Percentiles rank a stretch among this genome's conserved stretches.
Evolutionary conservation across 2,797 vertebrate species (phyloP).

Genomic region (Etheostoma nigrum): DNA sequence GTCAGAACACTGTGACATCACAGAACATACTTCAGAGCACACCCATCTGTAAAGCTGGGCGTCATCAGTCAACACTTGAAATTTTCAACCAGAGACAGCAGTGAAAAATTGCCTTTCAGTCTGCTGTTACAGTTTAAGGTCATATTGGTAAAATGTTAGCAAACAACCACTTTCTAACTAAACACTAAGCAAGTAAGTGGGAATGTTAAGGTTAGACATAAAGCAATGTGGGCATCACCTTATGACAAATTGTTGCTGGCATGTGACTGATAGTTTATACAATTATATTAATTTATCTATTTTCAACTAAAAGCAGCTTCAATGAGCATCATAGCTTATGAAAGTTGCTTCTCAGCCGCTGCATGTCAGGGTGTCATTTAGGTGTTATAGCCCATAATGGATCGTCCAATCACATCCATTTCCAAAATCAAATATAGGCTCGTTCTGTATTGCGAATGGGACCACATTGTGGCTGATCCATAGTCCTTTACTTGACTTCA

Average conservation of each 20-base stretch:
- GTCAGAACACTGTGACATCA: not conserved
- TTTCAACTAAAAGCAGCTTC: not conserved
- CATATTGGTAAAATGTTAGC: no score
- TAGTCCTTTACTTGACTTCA: not conserved
- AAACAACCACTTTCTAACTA: no score
- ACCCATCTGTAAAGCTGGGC: not conserved
- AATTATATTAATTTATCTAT: not conserved
- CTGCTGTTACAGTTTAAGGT: not conserved
- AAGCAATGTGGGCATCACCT: no score
- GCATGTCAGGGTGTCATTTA: not conserved
- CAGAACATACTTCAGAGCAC: not conserved
- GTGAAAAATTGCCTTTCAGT: not conserved
- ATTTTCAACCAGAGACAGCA: not conserved
- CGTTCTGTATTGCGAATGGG: not conserved
- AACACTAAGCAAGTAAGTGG: no score
- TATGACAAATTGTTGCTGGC: no score
- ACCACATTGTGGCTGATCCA: conserved; percentile 1
- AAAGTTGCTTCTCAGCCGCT: no score
- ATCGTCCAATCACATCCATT: not conserved
- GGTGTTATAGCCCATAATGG: not conserved
- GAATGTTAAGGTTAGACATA: no score
- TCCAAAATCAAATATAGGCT: not conserved
- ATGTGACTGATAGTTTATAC: not conserved
- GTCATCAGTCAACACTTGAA: no score
- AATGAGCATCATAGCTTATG: not conserved